Base-by-base conservation (phyloP, 2,888 invertebrate species). In the Hedya salicella region DNA sequence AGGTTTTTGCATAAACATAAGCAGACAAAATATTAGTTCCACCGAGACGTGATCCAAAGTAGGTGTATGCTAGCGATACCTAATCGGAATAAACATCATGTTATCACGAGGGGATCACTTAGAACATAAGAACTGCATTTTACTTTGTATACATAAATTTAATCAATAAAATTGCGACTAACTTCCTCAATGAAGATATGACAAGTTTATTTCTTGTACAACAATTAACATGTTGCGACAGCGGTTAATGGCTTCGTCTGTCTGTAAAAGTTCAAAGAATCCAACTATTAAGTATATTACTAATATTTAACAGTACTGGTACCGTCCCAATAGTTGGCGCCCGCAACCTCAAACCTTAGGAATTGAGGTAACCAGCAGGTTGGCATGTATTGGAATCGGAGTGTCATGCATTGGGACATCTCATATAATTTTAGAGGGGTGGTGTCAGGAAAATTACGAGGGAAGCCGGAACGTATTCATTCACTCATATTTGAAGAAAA, bases 1-100 rank as follows among this genome's bases (percentile, higher is more conserved):
- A 57, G 46, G 48, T 63, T 68, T 63, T 63, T 63, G 64, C 63
- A 64, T 68, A 64, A 63, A 67, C 30, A 57, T 64, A 64, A 64
- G 50, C 57, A 46, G 52, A 52, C 36, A 62, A 67, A 42, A 56
- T 67, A 66, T 67, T 62, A 53, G 57, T 36, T 57, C 46, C 48
- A 49, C 25, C 42, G 39, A 44, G 39, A 59, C 42, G 30, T 36
- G 49, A 30, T 21, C 60, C 56, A 19, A 64, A 57, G 57, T 62
- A 53, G 21, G 52, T 52, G 19, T 40, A 16, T 60, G 46, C 48
- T 44, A 40, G 21, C 49, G 25, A 62, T 56, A 56, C 25, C 57
- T 46, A 57, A 67, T 62, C 62, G 39, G 52, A 52, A 59, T 63
- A 59, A 57, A 67, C 32, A 56, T 49, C 50, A 39, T 49, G 56